Percentiles rank a stretch among this genome's conserved stretches.
These are phyloP conservation scores for Conchocele bisecta DNA, from an alignment of 2,888 invertebrate species.

Conservation along the genomic window DNA sequence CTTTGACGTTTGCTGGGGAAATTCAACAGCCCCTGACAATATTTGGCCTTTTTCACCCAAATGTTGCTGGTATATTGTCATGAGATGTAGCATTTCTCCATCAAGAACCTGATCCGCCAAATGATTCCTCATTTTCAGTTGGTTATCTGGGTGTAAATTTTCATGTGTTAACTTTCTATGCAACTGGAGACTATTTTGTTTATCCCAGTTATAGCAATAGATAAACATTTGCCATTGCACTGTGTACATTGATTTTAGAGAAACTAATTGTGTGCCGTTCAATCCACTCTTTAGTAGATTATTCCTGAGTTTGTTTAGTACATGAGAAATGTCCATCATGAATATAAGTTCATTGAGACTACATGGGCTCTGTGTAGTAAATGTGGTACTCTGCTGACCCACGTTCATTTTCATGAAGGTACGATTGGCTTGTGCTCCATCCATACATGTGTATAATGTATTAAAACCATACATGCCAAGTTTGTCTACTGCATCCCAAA, in stretches of 20 bases:
- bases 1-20: conserved; percentile 37
- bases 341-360: conserved; percentile 16
- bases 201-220: conserved; percentile 44
- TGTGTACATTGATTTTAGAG: no score
- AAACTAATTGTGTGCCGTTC: neutral
- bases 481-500: conserved; percentile 27
- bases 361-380: conserved; percentile 18
- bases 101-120: conserved; percentile 45
- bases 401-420: conserved; percentile 18
- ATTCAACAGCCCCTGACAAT: conserved; percentile 36
- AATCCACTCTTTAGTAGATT: conserved; percentile 38
- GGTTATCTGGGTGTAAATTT: conserved; percentile 35
- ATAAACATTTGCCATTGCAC: conserved; percentile 44
- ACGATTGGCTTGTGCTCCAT: conserved; percentile 20
- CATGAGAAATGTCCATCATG: conserved; percentile 52
- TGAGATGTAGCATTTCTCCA: conserved; percentile 32
- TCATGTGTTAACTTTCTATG: conserved; percentile 49
- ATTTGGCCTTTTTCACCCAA: conserved; percentile 33
- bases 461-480: conserved; percentile 16
- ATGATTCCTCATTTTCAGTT: conserved; percentile 43
- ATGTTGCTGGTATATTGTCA: conserved; percentile 33
- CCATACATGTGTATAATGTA: conserved; percentile 13
- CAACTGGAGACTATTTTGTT: conserved; percentile 40
- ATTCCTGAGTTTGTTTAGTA: conserved; percentile 46
- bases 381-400: neutral